These are phyloP conservation scores for Ectobius pallidus DNA, from an alignment of 2,888 invertebrate species.

Conservation along the genomic window DNA sequence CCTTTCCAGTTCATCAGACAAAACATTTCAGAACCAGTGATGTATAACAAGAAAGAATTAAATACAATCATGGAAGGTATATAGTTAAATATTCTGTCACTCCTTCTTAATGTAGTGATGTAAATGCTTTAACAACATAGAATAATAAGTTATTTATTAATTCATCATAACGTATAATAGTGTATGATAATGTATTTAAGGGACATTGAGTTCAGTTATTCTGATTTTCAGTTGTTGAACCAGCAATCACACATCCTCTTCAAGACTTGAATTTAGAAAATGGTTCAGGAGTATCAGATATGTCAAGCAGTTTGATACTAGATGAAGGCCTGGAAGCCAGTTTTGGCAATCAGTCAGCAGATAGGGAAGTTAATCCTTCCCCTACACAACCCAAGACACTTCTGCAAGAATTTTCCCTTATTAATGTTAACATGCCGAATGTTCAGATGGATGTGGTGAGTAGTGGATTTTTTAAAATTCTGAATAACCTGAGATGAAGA, in stretches of 20 bases:
- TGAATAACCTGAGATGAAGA: too few species aligned
- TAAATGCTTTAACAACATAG: too few species aligned
- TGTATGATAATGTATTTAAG: too few species aligned
- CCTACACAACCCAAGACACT: conserved; percentile 62
- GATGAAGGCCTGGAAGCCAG: conserved; percentile 9
- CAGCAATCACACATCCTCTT: conserved; percentile 34
- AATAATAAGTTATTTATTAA: too few species aligned
- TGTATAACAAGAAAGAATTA: too few species aligned
- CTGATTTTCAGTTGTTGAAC: conserved; percentile 36
- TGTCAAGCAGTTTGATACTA: conserved; percentile 28
- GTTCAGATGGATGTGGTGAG: conserved; percentile 61
- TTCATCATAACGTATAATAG: too few species aligned
- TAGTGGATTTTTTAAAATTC: conserved; percentile 24
- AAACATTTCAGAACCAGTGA: too few species aligned
- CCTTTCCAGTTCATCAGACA: too few species aligned
- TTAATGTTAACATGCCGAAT: conserved; percentile 77
- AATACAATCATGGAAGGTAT: too few species aligned
- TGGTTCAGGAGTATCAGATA: conserved; percentile 13
- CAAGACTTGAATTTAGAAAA: conserved; percentile 31
- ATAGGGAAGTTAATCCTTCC: conserved; percentile 35
- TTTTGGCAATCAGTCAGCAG: conserved; percentile 5
- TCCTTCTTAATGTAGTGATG: too few species aligned
- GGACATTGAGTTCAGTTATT: too few species aligned
- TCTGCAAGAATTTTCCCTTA: conserved; percentile 76
- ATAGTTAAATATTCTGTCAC: too few species aligned